Base-by-base conservation (phyloP, 2,888 invertebrate species). In the Anagyrus pseudococci region DNA sequence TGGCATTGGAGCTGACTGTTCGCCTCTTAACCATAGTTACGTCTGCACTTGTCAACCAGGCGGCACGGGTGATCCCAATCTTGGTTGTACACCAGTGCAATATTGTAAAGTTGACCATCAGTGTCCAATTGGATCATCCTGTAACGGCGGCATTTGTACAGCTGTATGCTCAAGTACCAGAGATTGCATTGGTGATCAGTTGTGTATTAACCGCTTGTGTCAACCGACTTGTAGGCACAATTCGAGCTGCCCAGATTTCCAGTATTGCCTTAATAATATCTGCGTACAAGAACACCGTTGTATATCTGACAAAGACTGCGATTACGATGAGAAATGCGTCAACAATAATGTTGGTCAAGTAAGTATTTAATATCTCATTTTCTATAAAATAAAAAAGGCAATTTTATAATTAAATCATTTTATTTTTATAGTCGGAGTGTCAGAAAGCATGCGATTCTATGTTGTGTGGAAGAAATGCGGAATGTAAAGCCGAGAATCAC, bases 171-270 rank as follows among this genome's bases (percentile, higher is more conserved):
- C 88, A 70, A 91, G 89, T 70, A 87, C 91, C 20, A 86, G 94
- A 67, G 94, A 95, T 71, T 95, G 95, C 75, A 89, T 94, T 58
- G 86, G 87, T 17, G 92, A 93, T 73, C 94, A 95, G 82, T 83
- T 93, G 15, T 95, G 95, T 74, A 89, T 95, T 63, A 90, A 92
- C 79, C 89, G 88, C 13, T 87, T 92, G n/a, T 95, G 95, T 75
- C 89, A 93, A 74, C 87, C 92, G 22, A 92, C 92, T 2, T 95
- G 95, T 76, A 87, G 88, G 72, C 84, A 87, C 10, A 94, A 94
- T 75, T 82, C 85, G 2, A 91, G 91, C 15, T 96, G 95, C 72
- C 93, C 94, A 0, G 90, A 93, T 67, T 91, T 89, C 76, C 93
- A 94, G 76, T 92, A 87, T 75, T 94, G 94, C 73, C 85, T 86